Conservation (phyloP, 2,797 vertebrate species). For the Melanotaenia boesemani region DNA sequence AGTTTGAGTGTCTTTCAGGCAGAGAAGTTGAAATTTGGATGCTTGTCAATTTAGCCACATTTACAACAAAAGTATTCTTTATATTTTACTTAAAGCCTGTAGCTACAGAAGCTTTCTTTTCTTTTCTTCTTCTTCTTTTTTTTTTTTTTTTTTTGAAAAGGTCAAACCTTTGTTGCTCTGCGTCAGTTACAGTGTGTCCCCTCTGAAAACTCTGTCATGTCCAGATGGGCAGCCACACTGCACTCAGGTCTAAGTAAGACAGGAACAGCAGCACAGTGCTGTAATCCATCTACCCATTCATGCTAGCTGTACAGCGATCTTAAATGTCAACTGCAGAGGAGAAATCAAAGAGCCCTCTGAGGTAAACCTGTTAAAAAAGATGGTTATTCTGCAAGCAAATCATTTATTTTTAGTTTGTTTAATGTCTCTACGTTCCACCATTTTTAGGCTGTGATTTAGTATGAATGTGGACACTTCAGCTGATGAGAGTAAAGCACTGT, state of each 20-base stretch:
- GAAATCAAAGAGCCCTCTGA: slow-evolving; percentile 60
- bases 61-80: slow-evolving; percentile 15
- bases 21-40: slow-evolving; percentile 51
- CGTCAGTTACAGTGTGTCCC: slow-evolving; percentile 9
- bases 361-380: slow-evolving; percentile 41
- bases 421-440: slow-evolving; percentile 39
- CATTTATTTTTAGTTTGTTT: slow-evolving; percentile 38
- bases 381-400: slow-evolving; percentile 44
- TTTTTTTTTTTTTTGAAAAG: background rate
- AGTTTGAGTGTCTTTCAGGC: slow-evolving; percentile 64
- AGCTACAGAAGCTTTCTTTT: slow-evolving; percentile 12
- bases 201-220: slow-evolving; percentile 15
- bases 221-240: slow-evolving; percentile 22
- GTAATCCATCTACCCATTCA: slow-evolving; percentile 46
- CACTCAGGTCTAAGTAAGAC: slow-evolving; percentile 31
- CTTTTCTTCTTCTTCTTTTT: too few species aligned
- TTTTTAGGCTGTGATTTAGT: slow-evolving; percentile 30
- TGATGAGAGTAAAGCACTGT: slow-evolving; percentile 46
- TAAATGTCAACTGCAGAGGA: slow-evolving; percentile 61
- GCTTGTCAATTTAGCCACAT: slow-evolving; percentile 60
- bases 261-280: slow-evolving; percentile 17
- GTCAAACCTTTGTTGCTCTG: background rate
- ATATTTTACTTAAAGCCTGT: slow-evolving; percentile 31
- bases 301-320: slow-evolving; percentile 54
- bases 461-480: slow-evolving; percentile 26